phyloP scores from a whole-genome alignment of 2,113 vertebrate genomes.

The Fukomys damarensis region DNA sequence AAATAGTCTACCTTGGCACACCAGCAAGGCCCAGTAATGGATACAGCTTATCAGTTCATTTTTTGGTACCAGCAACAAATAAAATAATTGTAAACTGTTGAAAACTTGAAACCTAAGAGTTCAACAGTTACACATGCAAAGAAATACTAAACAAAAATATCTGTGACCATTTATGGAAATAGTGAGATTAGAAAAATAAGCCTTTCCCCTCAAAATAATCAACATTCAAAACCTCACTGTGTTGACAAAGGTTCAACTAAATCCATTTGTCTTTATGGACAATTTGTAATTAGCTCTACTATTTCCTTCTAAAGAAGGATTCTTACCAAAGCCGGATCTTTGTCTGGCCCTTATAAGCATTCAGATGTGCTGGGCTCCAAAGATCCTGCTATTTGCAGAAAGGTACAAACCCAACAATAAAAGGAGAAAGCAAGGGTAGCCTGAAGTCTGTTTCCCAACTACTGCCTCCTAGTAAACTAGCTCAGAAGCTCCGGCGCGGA shows the following conservation, averaged over 20 bases:
- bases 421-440: conserved; percentile 10
- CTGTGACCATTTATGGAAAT: conserved; percentile 79
- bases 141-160: conserved; percentile 80
- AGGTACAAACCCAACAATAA: conserved; percentile 60
- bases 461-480: neutral
- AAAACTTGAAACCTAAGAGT: conserved; percentile 77
- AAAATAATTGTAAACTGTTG: conserved; percentile 70
- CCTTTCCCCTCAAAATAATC: conserved; percentile 54
- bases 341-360: conserved; percentile 56
- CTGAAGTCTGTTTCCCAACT: conserved; percentile 24
- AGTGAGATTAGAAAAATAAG: conserved; percentile 66
- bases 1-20: conserved; percentile 64
- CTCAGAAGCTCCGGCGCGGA: neutral
- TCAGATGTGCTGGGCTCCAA: conserved; percentile 72
- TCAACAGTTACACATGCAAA: conserved; percentile 63
- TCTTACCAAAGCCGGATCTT: conserved; percentile 69
- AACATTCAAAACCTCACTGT: conserved; percentile 67
- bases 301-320: conserved; percentile 70
- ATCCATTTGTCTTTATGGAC: conserved; percentile 67
- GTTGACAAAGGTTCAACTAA: conserved; percentile 71
- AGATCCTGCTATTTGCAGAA: conserved; percentile 84
- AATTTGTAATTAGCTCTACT: conserved; percentile 65
- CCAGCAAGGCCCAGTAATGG: conserved; percentile 54
- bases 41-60: conserved; percentile 73
- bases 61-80: conserved; percentile 70